Percentiles rank a stretch among this genome's conserved stretches.
Evolutionary conservation across 2,113 vertebrate species (phyloP).

Genomic region (Trogon melanurus): DNA sequence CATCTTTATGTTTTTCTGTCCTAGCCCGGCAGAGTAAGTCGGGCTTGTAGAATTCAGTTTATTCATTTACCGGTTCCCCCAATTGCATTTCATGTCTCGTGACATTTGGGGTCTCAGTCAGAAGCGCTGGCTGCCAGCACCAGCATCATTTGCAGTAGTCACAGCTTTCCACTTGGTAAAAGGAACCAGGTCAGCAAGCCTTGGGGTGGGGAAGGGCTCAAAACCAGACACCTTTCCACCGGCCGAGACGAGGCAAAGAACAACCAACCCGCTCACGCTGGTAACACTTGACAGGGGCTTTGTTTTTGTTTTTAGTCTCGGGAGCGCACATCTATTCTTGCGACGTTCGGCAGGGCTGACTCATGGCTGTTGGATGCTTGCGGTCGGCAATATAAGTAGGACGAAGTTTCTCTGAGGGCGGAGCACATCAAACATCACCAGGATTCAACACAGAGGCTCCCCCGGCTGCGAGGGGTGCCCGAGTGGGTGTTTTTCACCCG

Average conservation of each 20-base stretch:
- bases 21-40: not conserved
- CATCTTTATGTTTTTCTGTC: not conserved
- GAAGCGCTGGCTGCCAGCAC: not conserved
- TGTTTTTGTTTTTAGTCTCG: not conserved
- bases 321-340: not conserved
- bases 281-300: not conserved
- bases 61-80: not conserved
- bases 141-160: not conserved
- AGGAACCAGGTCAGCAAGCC: not conserved
- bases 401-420: not conserved
- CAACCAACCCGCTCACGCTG: fast-evolving
- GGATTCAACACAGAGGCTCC: not conserved
- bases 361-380: not conserved
- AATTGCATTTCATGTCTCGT: fast-evolving
- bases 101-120: not conserved
- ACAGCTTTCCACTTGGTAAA: not conserved
- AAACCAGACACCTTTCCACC: fast-evolving
- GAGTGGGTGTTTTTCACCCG: not conserved
- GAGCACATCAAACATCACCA: not conserved
- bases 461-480: not conserved
- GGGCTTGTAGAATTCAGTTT: not conserved
- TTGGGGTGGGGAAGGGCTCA: not conserved
- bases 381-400: not conserved
- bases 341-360: not conserved
- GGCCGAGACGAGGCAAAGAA: fast-evolving